Base-by-base conservation (phyloP, 1,140 invertebrate genomes). In the Neodiprion lecontei region DNA sequence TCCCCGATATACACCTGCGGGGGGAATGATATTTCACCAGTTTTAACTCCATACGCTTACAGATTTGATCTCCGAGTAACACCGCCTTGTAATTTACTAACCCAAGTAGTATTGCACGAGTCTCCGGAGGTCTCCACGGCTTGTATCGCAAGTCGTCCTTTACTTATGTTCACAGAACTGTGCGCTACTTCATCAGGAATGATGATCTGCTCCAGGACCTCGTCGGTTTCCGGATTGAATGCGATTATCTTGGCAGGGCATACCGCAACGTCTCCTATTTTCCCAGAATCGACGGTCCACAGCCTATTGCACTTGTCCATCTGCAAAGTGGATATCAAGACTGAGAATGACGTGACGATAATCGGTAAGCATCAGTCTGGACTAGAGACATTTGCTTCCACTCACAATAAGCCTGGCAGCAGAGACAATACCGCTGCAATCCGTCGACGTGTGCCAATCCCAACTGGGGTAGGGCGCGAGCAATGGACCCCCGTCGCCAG, bases 281-380 rank as follows among this genome's bases (percentile, higher is more conserved):
- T 87, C 28, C 89, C 89, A 0, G 86, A 70, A 69, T 90, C 89
- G 79, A 90, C 83, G n/a, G 89, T 86, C 89, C 88, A 90, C 17
- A 90, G 73, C 7, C 87, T 83, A 69, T 88, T 84, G 76, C 88
- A 89, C 72, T 82, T 81, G 73, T 89, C 89, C 8, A 88, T 88
- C 53, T 61, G 53, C 53, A 8, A 61, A 40, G 5, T 5, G 28
- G 28, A 5, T 40, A 40, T 40, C 2, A 40, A 40, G 28, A 40
- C 28, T 40, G 28, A 5, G 28, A 40, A 4, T 40, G 28, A 40
- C 28, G 28, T 40, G 28, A 5, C 28, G 5, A 40, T 3, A 40
- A 40, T 40, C 28, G 28, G 5, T 40, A 2, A 40, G 5, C 28
- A 40, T 40, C 28, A 40, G 2, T 40, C 28, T 40, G 28, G 28